These are phyloP conservation scores for Ascidia mentula DNA, from an alignment of 23 tunicate species.

Conservation along the genomic window DNA sequence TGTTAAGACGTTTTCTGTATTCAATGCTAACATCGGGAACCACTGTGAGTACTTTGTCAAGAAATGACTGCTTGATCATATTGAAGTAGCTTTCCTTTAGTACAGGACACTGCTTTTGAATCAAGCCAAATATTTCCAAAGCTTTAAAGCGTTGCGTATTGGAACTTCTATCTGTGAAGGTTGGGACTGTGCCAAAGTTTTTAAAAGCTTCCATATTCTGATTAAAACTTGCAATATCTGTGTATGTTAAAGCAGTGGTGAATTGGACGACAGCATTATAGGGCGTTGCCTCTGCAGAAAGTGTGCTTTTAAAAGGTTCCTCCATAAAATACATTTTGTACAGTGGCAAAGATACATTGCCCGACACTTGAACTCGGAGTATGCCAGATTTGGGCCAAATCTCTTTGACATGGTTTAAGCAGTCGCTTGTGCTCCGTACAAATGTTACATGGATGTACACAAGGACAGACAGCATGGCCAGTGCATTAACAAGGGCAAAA, in stretches of 20 bases:
- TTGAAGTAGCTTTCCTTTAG: constrained; percentile 14
- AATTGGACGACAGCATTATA: constrained; percentile 48
- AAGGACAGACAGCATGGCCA: constrained; percentile 62
- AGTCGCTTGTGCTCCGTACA: constrained; percentile 62
- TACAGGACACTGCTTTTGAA: constrained; percentile 35
- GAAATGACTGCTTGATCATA: constrained; percentile 12
- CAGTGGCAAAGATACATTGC: constrained; percentile 24
- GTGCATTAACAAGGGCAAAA: constrained; percentile 65
- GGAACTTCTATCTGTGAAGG: background rate
- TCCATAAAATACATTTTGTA: constrained; percentile 51
- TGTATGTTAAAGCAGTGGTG: constrained; percentile 24
- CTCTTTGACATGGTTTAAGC: constrained; percentile 65
- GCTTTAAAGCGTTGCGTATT: constrained; percentile 5
- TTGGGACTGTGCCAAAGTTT: background rate
- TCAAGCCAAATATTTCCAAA: constrained; percentile 17
- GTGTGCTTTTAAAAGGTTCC: constrained; percentile 13
- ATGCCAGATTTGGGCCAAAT: constrained; percentile 81
- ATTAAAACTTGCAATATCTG: constrained; percentile 29
- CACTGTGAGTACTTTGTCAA: constrained; percentile 1
- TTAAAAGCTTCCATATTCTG: background rate
- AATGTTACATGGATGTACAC: constrained; percentile 76
- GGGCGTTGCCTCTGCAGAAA: constrained; percentile 50
- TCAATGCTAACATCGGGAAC: constrained; percentile 24
- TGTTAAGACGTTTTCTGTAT: background rate
- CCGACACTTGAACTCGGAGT: constrained; percentile 66